Evolutionary conservation across 1,140 invertebrate genomes (phyloP).

Genomic region (Achroia grisella): DNA sequence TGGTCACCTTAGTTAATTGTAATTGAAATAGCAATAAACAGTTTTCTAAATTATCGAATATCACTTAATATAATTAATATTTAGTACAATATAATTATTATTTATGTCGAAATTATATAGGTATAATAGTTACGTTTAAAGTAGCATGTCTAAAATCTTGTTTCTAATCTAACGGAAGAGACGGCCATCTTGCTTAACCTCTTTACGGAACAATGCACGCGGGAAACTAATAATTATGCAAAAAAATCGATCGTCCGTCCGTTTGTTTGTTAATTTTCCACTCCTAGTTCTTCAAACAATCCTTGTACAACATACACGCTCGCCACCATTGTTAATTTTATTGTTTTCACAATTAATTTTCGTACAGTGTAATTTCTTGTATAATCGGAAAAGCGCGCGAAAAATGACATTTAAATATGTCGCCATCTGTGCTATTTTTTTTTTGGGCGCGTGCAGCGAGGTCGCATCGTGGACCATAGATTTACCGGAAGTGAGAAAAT

Average conservation of each 20-base stretch:
- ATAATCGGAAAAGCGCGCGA: background rate
- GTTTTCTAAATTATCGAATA: too few species aligned
- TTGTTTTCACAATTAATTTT: background rate
- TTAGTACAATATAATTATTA: too few species aligned
- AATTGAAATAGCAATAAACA: too few species aligned
- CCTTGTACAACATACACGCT: background rate
- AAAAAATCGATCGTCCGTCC: background rate
- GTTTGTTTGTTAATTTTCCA: background rate
- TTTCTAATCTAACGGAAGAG: background rate
- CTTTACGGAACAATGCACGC: background rate
- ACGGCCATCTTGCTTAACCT: background rate
- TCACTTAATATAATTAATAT: too few species aligned
- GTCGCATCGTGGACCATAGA: slow-evolving; percentile 1
- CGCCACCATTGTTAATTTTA: background rate
- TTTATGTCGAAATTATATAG: background rate
- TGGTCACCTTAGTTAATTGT: too few species aligned
- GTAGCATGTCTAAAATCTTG: background rate
- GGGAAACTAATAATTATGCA: slow-evolving; percentile 2
- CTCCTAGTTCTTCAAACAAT: background rate
- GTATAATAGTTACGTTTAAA: background rate
- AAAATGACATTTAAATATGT: background rate
- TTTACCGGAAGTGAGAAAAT: background rate
- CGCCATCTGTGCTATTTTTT: background rate
- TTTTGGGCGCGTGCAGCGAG: background rate
- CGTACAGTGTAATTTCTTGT: background rate